Conservation (phyloP, 2,797 vertebrate genomes). For the Eulemur albifrons region DNA sequence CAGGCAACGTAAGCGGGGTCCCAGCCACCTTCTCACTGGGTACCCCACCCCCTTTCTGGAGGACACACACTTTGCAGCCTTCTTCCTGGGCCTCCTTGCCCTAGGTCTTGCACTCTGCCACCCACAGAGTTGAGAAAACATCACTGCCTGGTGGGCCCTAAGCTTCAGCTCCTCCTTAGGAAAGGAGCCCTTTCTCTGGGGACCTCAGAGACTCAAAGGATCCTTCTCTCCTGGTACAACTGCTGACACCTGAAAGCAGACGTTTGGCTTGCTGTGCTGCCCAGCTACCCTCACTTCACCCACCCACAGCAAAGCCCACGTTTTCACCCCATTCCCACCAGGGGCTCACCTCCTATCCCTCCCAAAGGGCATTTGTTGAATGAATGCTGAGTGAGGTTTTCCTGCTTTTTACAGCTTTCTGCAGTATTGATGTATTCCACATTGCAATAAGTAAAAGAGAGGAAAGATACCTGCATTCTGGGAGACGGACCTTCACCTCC, state of each 20-base stretch:
- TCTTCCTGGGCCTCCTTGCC: not conserved
- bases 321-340: not conserved
- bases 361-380: no score
- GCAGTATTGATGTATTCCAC: not conserved
- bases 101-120: not conserved
- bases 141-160: not conserved
- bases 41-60: not conserved
- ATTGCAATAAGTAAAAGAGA: not conserved
- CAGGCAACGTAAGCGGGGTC: not conserved
- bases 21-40: not conserved
- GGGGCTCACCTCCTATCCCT: rapidly evolving
- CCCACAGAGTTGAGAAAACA: not conserved
- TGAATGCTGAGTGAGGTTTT: rapidly evolving
- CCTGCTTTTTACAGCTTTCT: not conserved
- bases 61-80: not conserved
- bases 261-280: not conserved
- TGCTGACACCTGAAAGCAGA: not conserved
- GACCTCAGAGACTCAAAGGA: not conserved
- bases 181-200: not conserved
- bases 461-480: no score
- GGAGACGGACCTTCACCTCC: not conserved
- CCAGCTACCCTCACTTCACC: rapidly evolving
- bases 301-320: not conserved
- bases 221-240: no score
- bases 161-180: not conserved